phyloP scores from a whole-genome alignment of 2,797 vertebrate genomes.

The Chaunax sp. region DNA sequence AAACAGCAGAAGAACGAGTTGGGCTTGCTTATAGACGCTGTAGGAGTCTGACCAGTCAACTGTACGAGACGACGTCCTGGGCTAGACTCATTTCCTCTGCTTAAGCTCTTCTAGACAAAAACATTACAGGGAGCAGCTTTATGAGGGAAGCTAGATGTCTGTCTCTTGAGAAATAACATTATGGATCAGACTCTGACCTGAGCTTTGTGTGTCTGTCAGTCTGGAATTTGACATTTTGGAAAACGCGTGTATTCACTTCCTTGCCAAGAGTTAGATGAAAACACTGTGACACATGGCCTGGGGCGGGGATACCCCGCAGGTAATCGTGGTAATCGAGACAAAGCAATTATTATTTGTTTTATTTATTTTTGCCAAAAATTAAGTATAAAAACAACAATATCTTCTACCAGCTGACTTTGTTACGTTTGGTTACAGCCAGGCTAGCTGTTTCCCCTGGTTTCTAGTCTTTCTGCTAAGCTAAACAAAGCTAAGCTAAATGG shows the following conservation, averaged over 20 bases:
- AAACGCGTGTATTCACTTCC: no score
- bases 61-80: constrained; percentile 40
- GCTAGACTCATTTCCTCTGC: constrained; percentile 78
- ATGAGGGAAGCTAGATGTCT: constrained; percentile 44
- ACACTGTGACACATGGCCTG: no score
- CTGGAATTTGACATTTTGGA: background rate
- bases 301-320: no score
- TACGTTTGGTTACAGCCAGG: background rate
- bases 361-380: no score
- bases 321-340: no score
- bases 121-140: constrained; percentile 44
- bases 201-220: background rate
- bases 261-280: no score
- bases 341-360: no score
- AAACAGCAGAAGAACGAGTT: constrained; percentile 19
- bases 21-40: constrained; percentile 34
- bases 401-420: background rate
- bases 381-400: background rate
- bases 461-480: constrained; percentile 4
- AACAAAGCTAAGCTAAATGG: constrained; percentile 6
- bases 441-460: background rate
- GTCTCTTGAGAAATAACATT: constrained; percentile 32
- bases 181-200: constrained; percentile 15
- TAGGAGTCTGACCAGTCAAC: constrained; percentile 57
- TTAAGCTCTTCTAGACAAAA: constrained; percentile 66